Conservation (phyloP, 1,140 invertebrate genomes). For the Chrysomallon squamiferum region DNA sequence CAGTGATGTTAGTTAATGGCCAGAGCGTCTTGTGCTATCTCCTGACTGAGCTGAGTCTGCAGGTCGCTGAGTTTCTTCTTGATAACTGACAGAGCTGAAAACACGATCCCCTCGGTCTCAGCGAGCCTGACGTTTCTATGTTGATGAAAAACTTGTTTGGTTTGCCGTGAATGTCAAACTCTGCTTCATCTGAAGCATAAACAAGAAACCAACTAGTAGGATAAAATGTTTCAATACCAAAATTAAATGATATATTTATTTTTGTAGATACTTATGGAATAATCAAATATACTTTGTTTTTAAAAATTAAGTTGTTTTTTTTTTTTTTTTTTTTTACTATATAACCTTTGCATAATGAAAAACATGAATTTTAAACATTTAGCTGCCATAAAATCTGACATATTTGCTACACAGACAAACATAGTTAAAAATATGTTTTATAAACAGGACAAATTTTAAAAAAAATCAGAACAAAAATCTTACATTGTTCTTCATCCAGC, state of each 20-base stretch:
- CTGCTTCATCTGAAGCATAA: conserved; percentile 78
- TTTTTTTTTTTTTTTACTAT: too few species aligned
- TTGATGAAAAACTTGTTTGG: conserved; percentile 98
- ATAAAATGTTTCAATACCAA: too few species aligned
- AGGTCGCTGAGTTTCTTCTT: conserved; percentile 97
- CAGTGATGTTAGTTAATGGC: too few species aligned
- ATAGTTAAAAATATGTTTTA: too few species aligned
- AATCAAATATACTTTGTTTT: neutral
- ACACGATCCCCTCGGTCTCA: conserved; percentile 96
- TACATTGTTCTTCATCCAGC: conserved; percentile 88
- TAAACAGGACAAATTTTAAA: too few species aligned
- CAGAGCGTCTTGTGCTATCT: conserved; percentile 52
- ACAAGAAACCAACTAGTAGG: too few species aligned
- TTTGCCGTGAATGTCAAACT: conserved; percentile 91
- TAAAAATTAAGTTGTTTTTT: neutral
- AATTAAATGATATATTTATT: too few species aligned
- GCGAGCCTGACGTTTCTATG: conserved; percentile 92
- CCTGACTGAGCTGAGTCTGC: conserved; percentile 73
- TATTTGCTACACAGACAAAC: too few species aligned
- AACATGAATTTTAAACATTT: too few species aligned
- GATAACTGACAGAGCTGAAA: conserved; percentile 89
- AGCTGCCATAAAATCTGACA: too few species aligned
- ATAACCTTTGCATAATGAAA: too few species aligned
- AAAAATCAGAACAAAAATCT: conserved; percentile 51
- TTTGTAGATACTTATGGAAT: too few species aligned